Percentiles rank a stretch among this genome's conserved stretches.
These are phyloP conservation scores for Tachina fera DNA, from an alignment of 2,888 invertebrate species.

Conservation along the genomic window DNA sequence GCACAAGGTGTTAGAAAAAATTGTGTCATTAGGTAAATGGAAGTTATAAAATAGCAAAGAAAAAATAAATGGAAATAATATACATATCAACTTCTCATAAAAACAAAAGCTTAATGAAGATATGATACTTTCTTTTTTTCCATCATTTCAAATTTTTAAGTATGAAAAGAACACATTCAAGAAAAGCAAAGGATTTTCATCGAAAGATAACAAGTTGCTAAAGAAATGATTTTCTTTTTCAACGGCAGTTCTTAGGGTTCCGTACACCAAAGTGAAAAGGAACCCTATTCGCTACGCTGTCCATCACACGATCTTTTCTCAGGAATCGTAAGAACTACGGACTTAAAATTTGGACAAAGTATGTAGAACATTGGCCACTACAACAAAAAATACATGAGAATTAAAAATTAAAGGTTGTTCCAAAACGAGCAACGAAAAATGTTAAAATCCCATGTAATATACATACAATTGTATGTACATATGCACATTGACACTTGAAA, in stretches of 20 bases:
- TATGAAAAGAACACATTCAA: slow-evolving; percentile 6
- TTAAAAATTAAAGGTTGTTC: no score
- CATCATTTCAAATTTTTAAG: slow-evolving; percentile 13
- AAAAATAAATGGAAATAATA: not conserved
- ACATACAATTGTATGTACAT: no score
- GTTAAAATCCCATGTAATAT: no score
- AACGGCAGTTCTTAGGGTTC: slow-evolving; percentile 13
- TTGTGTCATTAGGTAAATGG: slow-evolving; percentile 69
- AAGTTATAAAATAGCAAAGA: slow-evolving; percentile 37
- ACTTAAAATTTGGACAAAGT: no score
- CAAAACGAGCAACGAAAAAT: no score
- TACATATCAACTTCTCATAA: slow-evolving; percentile 3
- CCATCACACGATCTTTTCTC: no score
- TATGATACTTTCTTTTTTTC: slow-evolving; percentile 16
- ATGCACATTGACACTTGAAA: no score
- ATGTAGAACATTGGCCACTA: no score
- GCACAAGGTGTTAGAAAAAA: slow-evolving; percentile 47
- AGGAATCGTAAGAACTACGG: no score
- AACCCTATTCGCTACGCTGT: no score
- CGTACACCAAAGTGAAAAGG: no score
- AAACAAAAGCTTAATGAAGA: not conserved
- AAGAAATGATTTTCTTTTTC: slow-evolving; percentile 23
- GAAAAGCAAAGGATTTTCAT: slow-evolving; percentile 38
- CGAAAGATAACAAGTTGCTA: slow-evolving; percentile 41
- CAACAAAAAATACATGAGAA: no score